Percentiles rank a stretch among this genome's conserved stretches.
These are phyloP conservation scores for Polylopha cassiicola DNA, from an alignment of 2,888 invertebrate genomes.

Conservation along the genomic window DNA sequence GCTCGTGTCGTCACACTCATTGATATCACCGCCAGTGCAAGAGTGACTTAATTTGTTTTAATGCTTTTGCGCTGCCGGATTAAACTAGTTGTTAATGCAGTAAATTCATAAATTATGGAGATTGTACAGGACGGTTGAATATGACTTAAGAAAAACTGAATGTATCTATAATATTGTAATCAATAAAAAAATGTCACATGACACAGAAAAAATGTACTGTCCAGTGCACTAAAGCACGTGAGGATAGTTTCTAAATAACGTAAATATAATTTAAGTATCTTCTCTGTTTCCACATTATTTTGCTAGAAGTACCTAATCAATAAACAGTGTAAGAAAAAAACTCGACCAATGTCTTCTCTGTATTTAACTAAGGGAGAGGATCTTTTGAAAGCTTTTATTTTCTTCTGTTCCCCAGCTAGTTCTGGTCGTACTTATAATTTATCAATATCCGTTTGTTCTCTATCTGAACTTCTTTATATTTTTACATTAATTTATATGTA, in stretches of 20 bases:
- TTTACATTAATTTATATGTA: constrained; percentile 1
- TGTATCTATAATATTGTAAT: no score
- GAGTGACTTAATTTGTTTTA: constrained; percentile 14
- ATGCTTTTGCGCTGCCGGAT: constrained; percentile 15
- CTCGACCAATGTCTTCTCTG: neutral
- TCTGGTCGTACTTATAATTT: constrained; percentile 52
- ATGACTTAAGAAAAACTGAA: no score
- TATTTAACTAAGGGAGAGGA: constrained; percentile 27
- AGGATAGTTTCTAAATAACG: constrained; percentile 8
- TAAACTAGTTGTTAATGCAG: neutral
- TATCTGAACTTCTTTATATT: constrained; percentile 22
- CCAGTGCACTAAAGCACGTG: neutral
- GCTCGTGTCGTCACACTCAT: neutral
- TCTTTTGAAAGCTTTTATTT: constrained; percentile 28
- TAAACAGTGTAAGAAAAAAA: neutral
- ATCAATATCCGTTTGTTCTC: constrained; percentile 36
- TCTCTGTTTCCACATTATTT: neutral
- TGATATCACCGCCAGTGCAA: constrained; percentile 15
- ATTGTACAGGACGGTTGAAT: no score
- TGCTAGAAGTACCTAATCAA: neutral
- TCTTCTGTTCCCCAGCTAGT: constrained; percentile 33
- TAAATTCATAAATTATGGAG: no score
- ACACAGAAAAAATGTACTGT: no score
- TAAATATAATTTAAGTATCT: constrained; percentile 8
- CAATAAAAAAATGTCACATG: no score